phyloP scores from a whole-genome alignment of 2,888 invertebrate genomes.

The Raillietiella orientalis region DNA sequence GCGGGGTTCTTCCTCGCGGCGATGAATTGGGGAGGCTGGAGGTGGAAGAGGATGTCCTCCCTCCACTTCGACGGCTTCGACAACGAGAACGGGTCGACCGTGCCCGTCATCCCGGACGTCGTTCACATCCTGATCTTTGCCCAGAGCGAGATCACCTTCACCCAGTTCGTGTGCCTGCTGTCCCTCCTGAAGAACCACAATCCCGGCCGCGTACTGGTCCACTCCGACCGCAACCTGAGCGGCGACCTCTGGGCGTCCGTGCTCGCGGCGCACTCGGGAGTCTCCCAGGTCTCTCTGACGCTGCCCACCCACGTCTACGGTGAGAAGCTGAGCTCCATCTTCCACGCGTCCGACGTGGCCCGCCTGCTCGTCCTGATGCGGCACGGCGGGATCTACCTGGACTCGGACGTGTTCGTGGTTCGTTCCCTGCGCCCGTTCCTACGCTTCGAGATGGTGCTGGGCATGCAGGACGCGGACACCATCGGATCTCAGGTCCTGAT shows the following conservation, averaged over 20 bases:
- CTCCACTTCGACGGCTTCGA: slow-evolving; percentile 7
- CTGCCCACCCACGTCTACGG: slow-evolving; percentile 13
- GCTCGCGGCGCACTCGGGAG: neutral
- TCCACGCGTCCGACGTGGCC: slow-evolving; percentile 13
- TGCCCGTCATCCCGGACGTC: slow-evolving; percentile 11
- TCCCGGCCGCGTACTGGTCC: slow-evolving; percentile 11
- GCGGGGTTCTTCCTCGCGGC: too few relatives aligned
- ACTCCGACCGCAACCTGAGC: slow-evolving; percentile 9
- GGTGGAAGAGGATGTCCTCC: too few relatives aligned
- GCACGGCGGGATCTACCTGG: slow-evolving; percentile 13
- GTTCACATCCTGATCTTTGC: slow-evolving; percentile 13
- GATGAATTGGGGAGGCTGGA: too few relatives aligned
- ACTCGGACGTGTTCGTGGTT: slow-evolving; percentile 12
- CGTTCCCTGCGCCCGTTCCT: slow-evolving; percentile 11
- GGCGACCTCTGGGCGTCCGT: neutral
- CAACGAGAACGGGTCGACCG: slow-evolving; percentile 9
- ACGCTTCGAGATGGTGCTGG: slow-evolving; percentile 12
- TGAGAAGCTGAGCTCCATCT: slow-evolving; percentile 12
- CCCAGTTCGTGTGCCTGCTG: slow-evolving; percentile 10
- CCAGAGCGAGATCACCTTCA: slow-evolving; percentile 9
- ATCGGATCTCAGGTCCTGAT: slow-evolving; percentile 12
- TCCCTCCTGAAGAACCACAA: slow-evolving; percentile 11
- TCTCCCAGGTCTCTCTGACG: neutral
- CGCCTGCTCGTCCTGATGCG: slow-evolving; percentile 11
- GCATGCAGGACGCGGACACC: slow-evolving; percentile 11